Evolutionary conservation across 2,888 invertebrate species (phyloP).

Genomic region (Margaritifera margaritifera): DNA sequence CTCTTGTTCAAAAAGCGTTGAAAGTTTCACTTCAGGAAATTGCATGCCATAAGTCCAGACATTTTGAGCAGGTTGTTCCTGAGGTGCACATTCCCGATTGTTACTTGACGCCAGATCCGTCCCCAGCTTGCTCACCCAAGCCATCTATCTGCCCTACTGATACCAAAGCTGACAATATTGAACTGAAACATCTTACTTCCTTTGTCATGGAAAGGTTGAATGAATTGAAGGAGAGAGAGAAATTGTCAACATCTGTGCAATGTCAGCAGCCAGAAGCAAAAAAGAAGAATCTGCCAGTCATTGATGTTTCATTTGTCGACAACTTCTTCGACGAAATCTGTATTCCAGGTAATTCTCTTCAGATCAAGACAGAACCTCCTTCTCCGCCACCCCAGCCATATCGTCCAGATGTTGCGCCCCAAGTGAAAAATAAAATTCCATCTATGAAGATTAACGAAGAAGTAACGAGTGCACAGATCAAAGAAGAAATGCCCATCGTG

Average conservation of each 20-base stretch:
- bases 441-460: slow-evolving; percentile 1
- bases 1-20: slow-evolving; percentile 26
- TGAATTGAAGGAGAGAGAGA: slow-evolving; percentile 21
- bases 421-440: not conserved
- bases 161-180: slow-evolving; percentile 31
- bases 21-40: slow-evolving; percentile 20
- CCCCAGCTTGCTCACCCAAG: slow-evolving; percentile 60
- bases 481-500: slow-evolving; percentile 13
- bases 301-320: slow-evolving; percentile 55
- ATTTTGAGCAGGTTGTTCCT: slow-evolving; percentile 55
- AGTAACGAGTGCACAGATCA: slow-evolving; percentile 1
- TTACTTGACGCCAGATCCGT: slow-evolving; percentile 64
- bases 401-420: not conserved
- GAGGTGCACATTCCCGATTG: slow-evolving; percentile 58
- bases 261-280: slow-evolving; percentile 12
- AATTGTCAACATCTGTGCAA: slow-evolving; percentile 22
- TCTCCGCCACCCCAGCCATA: slow-evolving; percentile 14
- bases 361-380: slow-evolving; percentile 32
- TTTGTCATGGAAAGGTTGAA: slow-evolving; percentile 34
- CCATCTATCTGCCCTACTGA: slow-evolving; percentile 28
- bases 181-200: slow-evolving; percentile 48
- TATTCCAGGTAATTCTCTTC: slow-evolving; percentile 7
- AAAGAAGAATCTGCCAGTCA: slow-evolving; percentile 48
- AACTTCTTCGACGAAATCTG: slow-evolving; percentile 51
- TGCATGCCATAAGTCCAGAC: slow-evolving; percentile 1